phyloP scores from a whole-genome alignment of 2,888 invertebrate species.

The Meandrusa payeni region DNA sequence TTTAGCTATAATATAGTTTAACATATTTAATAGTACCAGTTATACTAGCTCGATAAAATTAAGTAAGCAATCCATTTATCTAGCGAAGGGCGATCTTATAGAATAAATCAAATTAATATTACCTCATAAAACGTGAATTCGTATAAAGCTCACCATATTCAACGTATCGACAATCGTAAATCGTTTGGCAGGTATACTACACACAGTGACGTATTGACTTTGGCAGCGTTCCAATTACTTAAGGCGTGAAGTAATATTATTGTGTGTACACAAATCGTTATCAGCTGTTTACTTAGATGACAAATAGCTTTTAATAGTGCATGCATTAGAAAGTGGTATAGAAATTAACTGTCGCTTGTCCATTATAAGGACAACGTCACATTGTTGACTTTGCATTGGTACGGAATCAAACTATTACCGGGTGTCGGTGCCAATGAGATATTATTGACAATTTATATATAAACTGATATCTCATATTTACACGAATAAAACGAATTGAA shows the following conservation, averaged over 20 bases:
- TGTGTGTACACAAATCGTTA: constrained; percentile 11
- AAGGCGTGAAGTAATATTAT: constrained; percentile 42
- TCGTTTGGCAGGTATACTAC: constrained; percentile 39
- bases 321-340: constrained; percentile 5
- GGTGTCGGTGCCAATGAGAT: too few relatives aligned
- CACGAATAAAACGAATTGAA: too few relatives aligned
- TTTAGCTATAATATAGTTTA: too few relatives aligned
- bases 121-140: constrained; percentile 15
- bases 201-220: constrained; percentile 36
- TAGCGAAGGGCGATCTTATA: constrained; percentile 15
- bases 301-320: constrained; percentile 1
- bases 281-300: constrained; percentile 13
- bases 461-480: too few relatives aligned
- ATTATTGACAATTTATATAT: too few relatives aligned
- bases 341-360: not conserved
- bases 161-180: constrained; percentile 35
- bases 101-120: constrained; percentile 21
- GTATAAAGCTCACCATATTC: constrained; percentile 21
- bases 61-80: constrained; percentile 2
- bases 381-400: too few relatives aligned
- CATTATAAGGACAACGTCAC: too few relatives aligned
- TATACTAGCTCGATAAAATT: not conserved
- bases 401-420: too few relatives aligned
- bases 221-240: constrained; percentile 51
- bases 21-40: constrained; percentile 4